Evolutionary conservation across 2,888 invertebrate species (phyloP), one percentile per base, ranked within the genome.

Genomic region (Zaprionus obscuricornis): DNA sequence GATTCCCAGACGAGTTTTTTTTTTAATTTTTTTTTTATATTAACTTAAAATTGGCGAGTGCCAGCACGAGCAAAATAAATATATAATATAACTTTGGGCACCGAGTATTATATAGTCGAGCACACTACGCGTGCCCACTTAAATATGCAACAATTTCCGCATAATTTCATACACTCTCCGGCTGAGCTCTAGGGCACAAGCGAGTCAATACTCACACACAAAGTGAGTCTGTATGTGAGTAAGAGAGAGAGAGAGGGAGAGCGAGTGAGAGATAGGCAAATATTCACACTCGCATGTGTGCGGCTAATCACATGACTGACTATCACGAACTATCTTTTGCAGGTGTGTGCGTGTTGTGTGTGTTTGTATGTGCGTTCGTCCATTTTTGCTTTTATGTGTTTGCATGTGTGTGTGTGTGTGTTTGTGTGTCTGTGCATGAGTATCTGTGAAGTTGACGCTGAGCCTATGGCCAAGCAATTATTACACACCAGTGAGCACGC

Each of bases 121-220:
- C n/a, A n/a, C n/a, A n/a, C n/a, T 46, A 81, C 74, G 84, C 74
- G 70, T 73, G 74, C 66, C 70, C 77, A 65, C 81, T 84, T 78
- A 84, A 76, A 81, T 78, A 78, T 78, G 81, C 84, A 83, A 83
- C 84, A 83, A 79, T 81, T 83, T 79, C 74, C 84, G 84, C 77
- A 83, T 83, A 73, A 83, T 79, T 83, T 77, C 74, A 60, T 65
- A 43, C 20, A 62, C 69, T 52, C 40, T 24, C 60, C 6, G 51
- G 42, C 57, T 22, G 31, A 50, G 43, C 29, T 34, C 4, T 37
- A 33, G 60, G 42, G 26, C 26, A 24, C 34, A 40, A 27, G 36
- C 10, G 1, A 10, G 8, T 3, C 7, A 24, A 16, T 20, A 26
- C 14, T 13, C 26, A 20, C 13, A 24, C 24, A 24, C 2, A 34